Base-by-base conservation (phyloP, 2,888 invertebrate genomes). In the Macrosoma leucophasiata region DNA sequence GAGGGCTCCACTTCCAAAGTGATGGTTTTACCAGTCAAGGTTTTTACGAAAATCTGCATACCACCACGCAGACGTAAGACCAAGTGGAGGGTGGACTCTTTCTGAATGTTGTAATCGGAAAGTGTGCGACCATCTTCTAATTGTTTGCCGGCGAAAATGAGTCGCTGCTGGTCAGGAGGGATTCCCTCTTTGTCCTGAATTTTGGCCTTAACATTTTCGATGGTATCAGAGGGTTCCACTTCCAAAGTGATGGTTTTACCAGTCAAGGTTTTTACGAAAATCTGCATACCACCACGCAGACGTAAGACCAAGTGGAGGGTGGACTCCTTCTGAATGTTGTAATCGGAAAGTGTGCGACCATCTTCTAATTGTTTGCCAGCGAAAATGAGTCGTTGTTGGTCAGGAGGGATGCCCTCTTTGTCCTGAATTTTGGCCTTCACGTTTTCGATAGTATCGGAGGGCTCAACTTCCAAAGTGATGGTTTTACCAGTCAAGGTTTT, bases 301-400 rank as follows among this genome's bases (percentile, higher is more conserved):
- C 64, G 58, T 3, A 64, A n/a, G 14, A 58, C 60, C 1, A 60
- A 38, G 6, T 60, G 60, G 9, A 69, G 43, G 0, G 67, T 69
- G 0, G 68, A 68, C 9, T 69, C 70, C 7, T 70, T 67, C n/a
- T 70, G 69, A 0, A 70, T 68, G 1, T 68, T 69, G 28, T 65
- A 61, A 32, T 65, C 61, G 0, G 62, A 62, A 0, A 65, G 33
- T 0, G 63, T 65, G 39, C 64, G 62, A 0, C 70, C 70, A 37
- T 70, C 70, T 41, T 70, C 46, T 49, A 46, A 20, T 6, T 46
- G 46, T 3, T 64, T 64, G 0, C 63, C 63, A 0, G 63, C 63
- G 3, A 63, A 63, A 18, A 63, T 63, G 3, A 63, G 28, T 8
- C 46, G 14, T 21, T 63, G 63, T 4, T 63, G 63, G 27, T 63